Evolutionary conservation across 1,140 invertebrate species (phyloP), one percentile per base, ranked within the genome.

Genomic region (Aphelinus atriplicis): DNA sequence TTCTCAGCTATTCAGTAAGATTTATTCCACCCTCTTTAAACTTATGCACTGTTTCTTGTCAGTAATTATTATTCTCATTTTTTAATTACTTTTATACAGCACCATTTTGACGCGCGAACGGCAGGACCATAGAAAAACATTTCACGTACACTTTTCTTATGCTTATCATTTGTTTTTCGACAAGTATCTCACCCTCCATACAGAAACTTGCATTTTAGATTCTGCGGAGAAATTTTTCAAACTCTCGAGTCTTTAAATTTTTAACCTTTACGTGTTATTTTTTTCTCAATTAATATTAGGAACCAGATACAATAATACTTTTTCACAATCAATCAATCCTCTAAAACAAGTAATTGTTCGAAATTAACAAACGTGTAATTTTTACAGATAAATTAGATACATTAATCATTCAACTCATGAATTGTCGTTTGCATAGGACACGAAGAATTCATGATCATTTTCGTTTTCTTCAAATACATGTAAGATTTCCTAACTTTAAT

Each of bases 81-180:
- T 53, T 64, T 50, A 45, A 60, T 57, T 75, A 65, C 42, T 47
- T 58, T 65, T 46, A 64, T 64, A 67, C 69, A 76, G 68, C 69
- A 75, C 73, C 73, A 76, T 67, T 61, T 67, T 64, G 53, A 42
- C 50, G 62, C 58, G 57, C 69, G 9, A 50, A 63, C 47, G n/a
- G 64, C 61, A 65, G 69, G 50, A 70, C 53, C 64, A 45, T 62
- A 67, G 67, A 75, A 71, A 75, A 57, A 64, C 47, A 62, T 26
- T 71, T 62, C 62, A 55, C 58, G 45, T 46, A 62, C 43, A 58
- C 42, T 2, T 50, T 62, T 58, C 26, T 70, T 70, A 61, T 63
- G 56, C 47, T 51, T 53, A 53, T 42, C 26, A 53, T 55, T 53
- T 66, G 51, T 51, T 51, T 51, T 66, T 66, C n/a, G 26, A 26